phyloP scores from a whole-genome alignment of 2,888 invertebrate genomes.

The Ethmia dodecea region DNA sequence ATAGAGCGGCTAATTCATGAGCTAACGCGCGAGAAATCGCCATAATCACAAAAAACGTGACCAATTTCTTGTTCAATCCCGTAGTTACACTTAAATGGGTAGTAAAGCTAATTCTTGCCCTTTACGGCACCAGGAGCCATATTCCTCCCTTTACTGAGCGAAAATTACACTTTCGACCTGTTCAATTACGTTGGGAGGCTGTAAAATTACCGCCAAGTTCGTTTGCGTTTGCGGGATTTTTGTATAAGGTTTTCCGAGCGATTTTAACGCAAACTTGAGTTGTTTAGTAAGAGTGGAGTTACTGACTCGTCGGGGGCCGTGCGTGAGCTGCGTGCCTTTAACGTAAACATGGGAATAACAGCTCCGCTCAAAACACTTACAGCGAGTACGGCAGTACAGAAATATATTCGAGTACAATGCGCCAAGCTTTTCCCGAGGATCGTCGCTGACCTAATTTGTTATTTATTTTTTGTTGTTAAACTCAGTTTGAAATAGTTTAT shows the following conservation, averaged over 20 bases:
- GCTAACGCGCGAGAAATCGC: no score
- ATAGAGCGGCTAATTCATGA: no score
- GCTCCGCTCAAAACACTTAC: slow-evolving; percentile 42
- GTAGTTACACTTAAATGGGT: no score
- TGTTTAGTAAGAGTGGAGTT: slow-evolving; percentile 11
- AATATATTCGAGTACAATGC: background rate
- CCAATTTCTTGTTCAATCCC: no score
- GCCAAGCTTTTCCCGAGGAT: background rate
- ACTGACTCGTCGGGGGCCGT: slow-evolving; percentile 12
- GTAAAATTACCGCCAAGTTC: slow-evolving; percentile 1
- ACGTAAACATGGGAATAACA: slow-evolving; percentile 55
- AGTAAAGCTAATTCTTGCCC: no score
- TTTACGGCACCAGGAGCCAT: slow-evolving; percentile 4
- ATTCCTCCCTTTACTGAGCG: slow-evolving; percentile 3
- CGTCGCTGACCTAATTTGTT: no score
- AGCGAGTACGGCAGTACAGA: no score
- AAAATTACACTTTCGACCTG: slow-evolving; percentile 7
- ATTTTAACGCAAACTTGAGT: slow-evolving; percentile 20
- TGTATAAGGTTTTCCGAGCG: background rate
- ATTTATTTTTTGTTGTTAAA: no score
- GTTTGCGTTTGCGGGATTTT: slow-evolving; percentile 7
- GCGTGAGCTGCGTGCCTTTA: slow-evolving; percentile 53
- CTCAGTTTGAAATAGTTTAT: no score
- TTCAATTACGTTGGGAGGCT: background rate
- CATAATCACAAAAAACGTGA: no score